These are phyloP conservation scores for Aphodius sticticus DNA, from an alignment of 2,888 invertebrate genomes.

Conservation along the genomic window DNA sequence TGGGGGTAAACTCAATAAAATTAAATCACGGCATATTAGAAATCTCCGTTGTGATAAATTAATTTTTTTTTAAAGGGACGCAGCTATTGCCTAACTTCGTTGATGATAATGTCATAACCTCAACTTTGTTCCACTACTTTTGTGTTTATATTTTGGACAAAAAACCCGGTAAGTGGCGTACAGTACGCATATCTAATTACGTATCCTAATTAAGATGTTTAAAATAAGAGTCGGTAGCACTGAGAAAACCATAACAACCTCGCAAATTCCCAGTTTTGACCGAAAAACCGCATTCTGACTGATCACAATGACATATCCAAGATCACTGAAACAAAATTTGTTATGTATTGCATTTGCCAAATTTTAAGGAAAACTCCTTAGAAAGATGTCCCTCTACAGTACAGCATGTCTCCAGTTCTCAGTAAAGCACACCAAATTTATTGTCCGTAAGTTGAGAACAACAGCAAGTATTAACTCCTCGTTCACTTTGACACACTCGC, in stretches of 20 bases:
- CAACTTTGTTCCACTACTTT: neutral
- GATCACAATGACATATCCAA: neutral
- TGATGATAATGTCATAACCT: neutral
- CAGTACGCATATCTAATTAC: neutral
- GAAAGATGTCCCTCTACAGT: neutral
- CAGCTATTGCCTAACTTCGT: neutral
- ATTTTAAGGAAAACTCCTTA: neutral
- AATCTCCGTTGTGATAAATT: no score
- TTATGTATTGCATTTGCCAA: neutral
- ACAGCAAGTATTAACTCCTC: slow-evolving; percentile 12
- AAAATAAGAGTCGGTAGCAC: neutral
- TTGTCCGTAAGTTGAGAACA: slow-evolving; percentile 10
- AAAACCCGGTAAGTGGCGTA: neutral
- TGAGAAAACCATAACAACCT: neutral
- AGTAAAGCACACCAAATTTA: slow-evolving; percentile 13
- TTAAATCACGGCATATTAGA: no score
- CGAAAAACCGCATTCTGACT: neutral
- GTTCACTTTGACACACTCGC: slow-evolving; percentile 44
- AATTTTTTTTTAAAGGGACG: neutral
- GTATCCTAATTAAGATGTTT: neutral
- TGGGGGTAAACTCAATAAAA: no score
- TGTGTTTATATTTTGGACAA: neutral
- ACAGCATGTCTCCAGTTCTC: neutral
- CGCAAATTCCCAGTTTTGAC: neutral
- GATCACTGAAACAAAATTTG: neutral